phyloP scores from a whole-genome alignment of 2,888 invertebrate genomes.

The Cerastis rubricosa region DNA sequence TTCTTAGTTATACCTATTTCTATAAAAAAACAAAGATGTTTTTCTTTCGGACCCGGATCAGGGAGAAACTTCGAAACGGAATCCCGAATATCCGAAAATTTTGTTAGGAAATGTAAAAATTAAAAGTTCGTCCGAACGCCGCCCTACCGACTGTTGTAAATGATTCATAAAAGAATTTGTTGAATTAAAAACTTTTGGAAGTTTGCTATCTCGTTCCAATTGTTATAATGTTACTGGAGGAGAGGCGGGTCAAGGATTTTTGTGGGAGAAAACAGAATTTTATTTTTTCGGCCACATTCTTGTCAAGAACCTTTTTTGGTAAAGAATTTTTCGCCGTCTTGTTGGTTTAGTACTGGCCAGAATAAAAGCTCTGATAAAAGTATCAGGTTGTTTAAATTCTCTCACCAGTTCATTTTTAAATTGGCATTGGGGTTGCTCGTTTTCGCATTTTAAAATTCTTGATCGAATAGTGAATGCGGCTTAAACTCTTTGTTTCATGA shows the following conservation, averaged over 20 bases:
- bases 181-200: constrained; percentile 67
- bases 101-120: constrained; percentile 57
- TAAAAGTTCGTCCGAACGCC: constrained; percentile 52
- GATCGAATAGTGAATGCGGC: background rate
- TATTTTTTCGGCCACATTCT: constrained; percentile 46
- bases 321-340: constrained; percentile 18
- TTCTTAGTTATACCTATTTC: background rate
- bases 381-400: constrained; percentile 13
- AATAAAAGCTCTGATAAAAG: background rate
- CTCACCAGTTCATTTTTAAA: background rate
- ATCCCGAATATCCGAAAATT: constrained; percentile 52
- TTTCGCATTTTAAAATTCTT: background rate
- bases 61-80: constrained; percentile 45
- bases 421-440: background rate
- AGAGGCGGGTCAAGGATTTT: constrained; percentile 59
- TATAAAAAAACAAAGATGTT: constrained; percentile 51
- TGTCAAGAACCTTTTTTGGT: constrained; percentile 33
- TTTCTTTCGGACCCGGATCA: constrained; percentile 27
- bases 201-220: constrained; percentile 62
- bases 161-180: constrained; percentile 69
- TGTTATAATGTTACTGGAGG: constrained; percentile 52
- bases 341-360: constrained; percentile 30
- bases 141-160: constrained; percentile 59
- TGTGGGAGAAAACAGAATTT: constrained; percentile 35
- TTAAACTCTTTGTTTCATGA: background rate